Evolutionary conservation across 2,888 invertebrate species (phyloP), one percentile per base, ranked within the genome.

Genomic region (Lottia gigantea): DNA sequence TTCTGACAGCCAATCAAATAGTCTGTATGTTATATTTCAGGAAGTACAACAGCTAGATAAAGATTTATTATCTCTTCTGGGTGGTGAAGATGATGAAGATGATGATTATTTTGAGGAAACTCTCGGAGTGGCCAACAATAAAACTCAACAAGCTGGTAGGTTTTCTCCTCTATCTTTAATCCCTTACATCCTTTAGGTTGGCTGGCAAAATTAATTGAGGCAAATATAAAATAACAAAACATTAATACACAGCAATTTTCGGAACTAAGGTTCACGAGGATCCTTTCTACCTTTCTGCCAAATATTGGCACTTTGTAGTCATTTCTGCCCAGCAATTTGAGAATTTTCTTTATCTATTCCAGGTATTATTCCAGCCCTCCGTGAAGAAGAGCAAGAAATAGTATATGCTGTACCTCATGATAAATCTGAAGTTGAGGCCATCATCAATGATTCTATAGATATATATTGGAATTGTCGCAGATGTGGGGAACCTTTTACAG

Each of bases 351-450:
- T 47, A 19, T 68, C 14, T 66, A 61, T 46, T 65, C 40, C 19
- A 66, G 65, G 31, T n/a, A 66, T 12, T 46, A 61, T 40, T n/a
- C 64, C 55, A 23, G 47, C 75, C 62, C 66, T 77, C 63, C 68
- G 76, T 0, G 80, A 83, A 68, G 23, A 55, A 23, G 55, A 23
- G 55, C 12, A 55, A 55, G 80, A 83, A 64, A 75, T 81, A n/a
- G 82, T 80, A 70, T 84, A 78, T 66, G 81, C 83, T 19, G 84
- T 87, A 11, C 86, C 87, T 1, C 83, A 85, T 73, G 78, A 83
- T n/a, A 74, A 74, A n/a, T 82, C 81, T 14, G 83, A 86, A 46
- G 81, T 87, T 0, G 72, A 75, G 61, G 68, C 73, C 12, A 80
- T 85, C 14, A 79, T 84, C 7, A 70, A 80, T 0, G 72, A 76